Evolutionary conservation across 2,113 vertebrate species (phyloP).

Genomic region (Axis porcinus): DNA sequence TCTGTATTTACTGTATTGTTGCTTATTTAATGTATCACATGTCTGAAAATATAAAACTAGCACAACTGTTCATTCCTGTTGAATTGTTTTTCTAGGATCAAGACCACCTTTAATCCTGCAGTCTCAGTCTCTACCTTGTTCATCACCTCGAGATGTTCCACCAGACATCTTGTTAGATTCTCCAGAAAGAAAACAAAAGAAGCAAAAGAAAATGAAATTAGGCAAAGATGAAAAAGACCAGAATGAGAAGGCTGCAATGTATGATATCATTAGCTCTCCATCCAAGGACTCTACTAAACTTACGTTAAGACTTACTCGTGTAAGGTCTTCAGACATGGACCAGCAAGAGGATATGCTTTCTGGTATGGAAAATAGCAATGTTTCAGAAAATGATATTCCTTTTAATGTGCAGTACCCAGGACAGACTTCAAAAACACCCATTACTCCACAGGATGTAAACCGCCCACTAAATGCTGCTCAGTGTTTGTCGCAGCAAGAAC

Average conservation of each 20-base stretch:
- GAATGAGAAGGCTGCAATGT: slow-evolving; percentile 95
- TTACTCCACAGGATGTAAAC: slow-evolving; percentile 87
- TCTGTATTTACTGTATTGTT: background rate
- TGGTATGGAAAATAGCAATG: slow-evolving; percentile 92
- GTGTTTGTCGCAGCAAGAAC: slow-evolving; percentile 89
- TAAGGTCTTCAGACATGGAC: slow-evolving; percentile 95
- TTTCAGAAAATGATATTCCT: slow-evolving; percentile 92
- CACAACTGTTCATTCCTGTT: slow-evolving; percentile 78
- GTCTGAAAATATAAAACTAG: slow-evolving; percentile 73
- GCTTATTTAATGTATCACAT: background rate
- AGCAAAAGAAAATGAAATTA: slow-evolving; percentile 93
- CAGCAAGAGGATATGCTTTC: slow-evolving; percentile 90
- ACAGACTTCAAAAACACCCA: slow-evolving; percentile 88
- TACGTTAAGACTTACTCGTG: slow-evolving; percentile 92
- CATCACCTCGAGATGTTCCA: slow-evolving; percentile 93
- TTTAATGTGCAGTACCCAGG: slow-evolving; percentile 90
- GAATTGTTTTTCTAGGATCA: slow-evolving; percentile 88
- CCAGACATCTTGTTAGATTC: slow-evolving; percentile 92
- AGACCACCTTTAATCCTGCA: slow-evolving; percentile 94
- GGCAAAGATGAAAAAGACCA: slow-evolving; percentile 92
- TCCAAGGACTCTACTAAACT: slow-evolving; percentile 96
- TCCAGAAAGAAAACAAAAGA: slow-evolving; percentile 94
- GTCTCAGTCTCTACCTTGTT: slow-evolving; percentile 91
- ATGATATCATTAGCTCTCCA: slow-evolving; percentile 97
- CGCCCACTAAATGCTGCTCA: slow-evolving; percentile 83